These are phyloP conservation scores for Drosophila dives DNA, from an alignment of 2,888 invertebrate species.

Conservation along the genomic window DNA sequence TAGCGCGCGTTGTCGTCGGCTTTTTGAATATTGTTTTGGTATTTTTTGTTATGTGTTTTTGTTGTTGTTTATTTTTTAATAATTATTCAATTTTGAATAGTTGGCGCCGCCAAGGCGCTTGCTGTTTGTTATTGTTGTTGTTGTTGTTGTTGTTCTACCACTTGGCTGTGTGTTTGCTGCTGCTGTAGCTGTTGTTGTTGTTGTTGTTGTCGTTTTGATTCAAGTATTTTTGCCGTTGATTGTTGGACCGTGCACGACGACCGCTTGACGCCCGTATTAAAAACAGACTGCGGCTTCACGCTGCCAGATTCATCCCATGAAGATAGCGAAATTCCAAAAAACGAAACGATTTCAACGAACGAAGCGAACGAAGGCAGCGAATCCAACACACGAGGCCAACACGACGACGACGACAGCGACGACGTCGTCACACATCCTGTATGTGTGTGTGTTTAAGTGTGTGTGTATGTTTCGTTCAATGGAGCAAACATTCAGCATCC, in stretches of 20 bases:
- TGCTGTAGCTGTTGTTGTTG: slow-evolving; percentile 31
- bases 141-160: slow-evolving; percentile 10
- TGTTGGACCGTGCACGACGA: slow-evolving; percentile 78
- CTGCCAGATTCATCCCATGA: slow-evolving; percentile 82
- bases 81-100: slow-evolving; percentile 10
- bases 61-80: slow-evolving; percentile 6
- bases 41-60: neutral
- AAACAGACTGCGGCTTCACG: slow-evolving; percentile 84
- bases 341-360: slow-evolving; percentile 21
- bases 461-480: slow-evolving; percentile 49
- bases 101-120: slow-evolving; percentile 29
- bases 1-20: slow-evolving; percentile 64
- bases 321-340: slow-evolving; percentile 63
- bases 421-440: slow-evolving; percentile 47
- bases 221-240: slow-evolving; percentile 5
- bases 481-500: slow-evolving; percentile 72
- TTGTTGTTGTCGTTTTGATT: slow-evolving; percentile 36
- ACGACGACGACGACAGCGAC: slow-evolving; percentile 7
- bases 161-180: slow-evolving; percentile 25
- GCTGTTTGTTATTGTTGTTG: slow-evolving; percentile 11
- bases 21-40: slow-evolving; percentile 3
- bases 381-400: slow-evolving; percentile 7
- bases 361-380: slow-evolving; percentile 16
- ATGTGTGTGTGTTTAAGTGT: slow-evolving; percentile 25
- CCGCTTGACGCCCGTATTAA: slow-evolving; percentile 85